These are phyloP conservation scores for Erebia aethiops DNA, from an alignment of 2,888 invertebrate species.

Conservation along the genomic window DNA sequence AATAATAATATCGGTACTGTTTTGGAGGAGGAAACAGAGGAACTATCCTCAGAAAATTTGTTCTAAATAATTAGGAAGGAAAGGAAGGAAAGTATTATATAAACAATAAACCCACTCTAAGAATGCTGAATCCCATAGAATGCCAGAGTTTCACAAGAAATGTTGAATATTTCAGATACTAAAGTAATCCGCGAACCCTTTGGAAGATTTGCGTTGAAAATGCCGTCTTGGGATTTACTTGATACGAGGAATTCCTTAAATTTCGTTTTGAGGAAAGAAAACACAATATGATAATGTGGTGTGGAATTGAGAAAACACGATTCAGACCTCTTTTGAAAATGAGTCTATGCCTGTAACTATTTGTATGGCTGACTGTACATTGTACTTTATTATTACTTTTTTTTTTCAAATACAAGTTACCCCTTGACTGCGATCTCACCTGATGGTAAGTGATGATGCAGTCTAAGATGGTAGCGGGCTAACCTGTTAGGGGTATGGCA, in stretches of 20 bases:
- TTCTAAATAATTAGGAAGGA: background rate
- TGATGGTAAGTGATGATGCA: too few species aligned
- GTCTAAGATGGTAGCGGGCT: too few species aligned
- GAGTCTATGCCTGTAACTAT: background rate
- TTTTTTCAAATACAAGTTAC: too few species aligned
- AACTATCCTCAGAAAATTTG: background rate
- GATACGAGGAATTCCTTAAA: background rate
- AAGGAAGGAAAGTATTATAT: too few species aligned
- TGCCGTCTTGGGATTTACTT: slow-evolving; percentile 5
- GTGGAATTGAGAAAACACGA: background rate
- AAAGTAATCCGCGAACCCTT: slow-evolving; percentile 9
- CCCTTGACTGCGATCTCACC: too few species aligned
- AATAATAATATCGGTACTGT: too few species aligned
- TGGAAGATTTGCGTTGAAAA: slow-evolving; percentile 10
- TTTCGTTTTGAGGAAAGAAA: background rate
- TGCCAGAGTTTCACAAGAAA: slow-evolving; percentile 8
- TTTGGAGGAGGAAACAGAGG: too few species aligned
- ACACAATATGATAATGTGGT: too few species aligned
- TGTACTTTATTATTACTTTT: too few species aligned
- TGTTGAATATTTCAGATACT: slow-evolving; percentile 3
- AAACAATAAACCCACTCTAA: slow-evolving; percentile 1
- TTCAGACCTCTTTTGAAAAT: background rate
- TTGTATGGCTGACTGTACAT: too few species aligned
- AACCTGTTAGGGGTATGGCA: too few species aligned
- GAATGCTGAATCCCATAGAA: background rate